Percentiles rank a stretch among this genome's conserved stretches.
These are phyloP conservation scores for Ecdyonurus torrentis DNA, from an alignment of 2,888 invertebrate genomes.

Conservation along the genomic window DNA sequence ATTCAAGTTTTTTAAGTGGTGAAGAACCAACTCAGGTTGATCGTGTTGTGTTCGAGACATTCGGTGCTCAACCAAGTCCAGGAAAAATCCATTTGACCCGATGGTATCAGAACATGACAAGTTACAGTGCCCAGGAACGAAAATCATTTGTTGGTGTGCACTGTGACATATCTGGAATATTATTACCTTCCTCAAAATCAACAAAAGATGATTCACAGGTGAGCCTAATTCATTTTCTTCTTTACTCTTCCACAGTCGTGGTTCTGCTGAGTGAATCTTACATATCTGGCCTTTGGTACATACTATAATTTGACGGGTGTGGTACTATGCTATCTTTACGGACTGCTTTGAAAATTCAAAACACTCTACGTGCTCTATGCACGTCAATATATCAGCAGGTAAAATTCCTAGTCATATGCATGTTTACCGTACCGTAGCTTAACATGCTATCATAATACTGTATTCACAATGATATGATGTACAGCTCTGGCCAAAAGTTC, in stretches of 20 bases:
- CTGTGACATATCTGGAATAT: slow-evolving; percentile 1
- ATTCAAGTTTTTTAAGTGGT: not conserved
- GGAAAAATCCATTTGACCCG: not conserved
- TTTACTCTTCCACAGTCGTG: not conserved
- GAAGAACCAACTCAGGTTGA: not conserved
- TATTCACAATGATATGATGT: too few species aligned
- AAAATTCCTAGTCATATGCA: too few species aligned
- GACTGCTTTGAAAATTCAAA: not conserved
- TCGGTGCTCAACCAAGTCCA: not conserved
- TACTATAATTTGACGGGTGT: not conserved
- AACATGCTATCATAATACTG: too few species aligned
- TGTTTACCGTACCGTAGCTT: too few species aligned
- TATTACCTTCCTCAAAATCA: not conserved
- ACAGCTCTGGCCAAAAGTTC: too few species aligned
- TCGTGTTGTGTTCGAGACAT: slow-evolving; percentile 2
- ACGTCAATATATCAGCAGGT: not conserved
- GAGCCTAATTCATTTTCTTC: not conserved
- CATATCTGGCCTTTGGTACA: not conserved
- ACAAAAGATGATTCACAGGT: not conserved
- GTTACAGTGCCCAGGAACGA: not conserved
- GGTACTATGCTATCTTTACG: not conserved
- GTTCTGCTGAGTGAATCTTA: not conserved
- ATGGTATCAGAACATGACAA: slow-evolving; percentile 2
- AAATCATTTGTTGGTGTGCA: not conserved
- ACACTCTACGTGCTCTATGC: not conserved